Conservation (phyloP, 2,113 vertebrate genomes). For the Mastomys natalensis region DNA sequence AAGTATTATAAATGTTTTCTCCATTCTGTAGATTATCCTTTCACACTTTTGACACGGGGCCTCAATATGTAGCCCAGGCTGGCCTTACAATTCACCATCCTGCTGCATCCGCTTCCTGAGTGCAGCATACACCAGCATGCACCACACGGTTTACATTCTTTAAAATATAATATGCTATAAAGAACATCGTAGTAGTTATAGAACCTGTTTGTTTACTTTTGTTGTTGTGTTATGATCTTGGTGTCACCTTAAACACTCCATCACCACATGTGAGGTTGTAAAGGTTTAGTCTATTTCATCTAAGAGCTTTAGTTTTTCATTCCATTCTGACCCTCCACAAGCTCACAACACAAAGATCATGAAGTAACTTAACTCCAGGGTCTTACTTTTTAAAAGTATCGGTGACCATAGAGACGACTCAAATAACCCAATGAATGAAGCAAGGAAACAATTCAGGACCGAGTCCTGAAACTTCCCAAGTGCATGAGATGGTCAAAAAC, state of each 20-base stretch:
- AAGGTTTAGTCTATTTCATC: neutral
- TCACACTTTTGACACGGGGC: neutral
- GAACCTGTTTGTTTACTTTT: neutral
- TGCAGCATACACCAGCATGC: neutral
- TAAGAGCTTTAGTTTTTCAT: neutral
- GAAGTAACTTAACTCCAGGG: neutral
- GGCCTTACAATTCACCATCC: neutral
- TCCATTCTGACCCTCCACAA: neutral
- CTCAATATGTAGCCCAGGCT: neutral
- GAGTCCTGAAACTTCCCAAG: neutral
- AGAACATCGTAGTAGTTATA: neutral
- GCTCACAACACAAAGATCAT: neutral
- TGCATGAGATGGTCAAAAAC: neutral
- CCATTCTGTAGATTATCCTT: neutral
- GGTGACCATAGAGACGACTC: neutral
- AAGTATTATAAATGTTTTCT: neutral
- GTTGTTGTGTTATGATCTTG: neutral
- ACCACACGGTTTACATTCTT: neutral
- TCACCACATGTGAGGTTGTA: neutral
- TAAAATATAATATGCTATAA: neutral
- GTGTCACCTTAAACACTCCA: neutral
- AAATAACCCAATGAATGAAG: neutral
- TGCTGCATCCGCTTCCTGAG: neutral
- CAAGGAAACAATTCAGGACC: neutral
- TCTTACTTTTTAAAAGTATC: neutral